Base-by-base conservation (phyloP, 2,888 invertebrate genomes). In the Nomada ferruginata region DNA sequence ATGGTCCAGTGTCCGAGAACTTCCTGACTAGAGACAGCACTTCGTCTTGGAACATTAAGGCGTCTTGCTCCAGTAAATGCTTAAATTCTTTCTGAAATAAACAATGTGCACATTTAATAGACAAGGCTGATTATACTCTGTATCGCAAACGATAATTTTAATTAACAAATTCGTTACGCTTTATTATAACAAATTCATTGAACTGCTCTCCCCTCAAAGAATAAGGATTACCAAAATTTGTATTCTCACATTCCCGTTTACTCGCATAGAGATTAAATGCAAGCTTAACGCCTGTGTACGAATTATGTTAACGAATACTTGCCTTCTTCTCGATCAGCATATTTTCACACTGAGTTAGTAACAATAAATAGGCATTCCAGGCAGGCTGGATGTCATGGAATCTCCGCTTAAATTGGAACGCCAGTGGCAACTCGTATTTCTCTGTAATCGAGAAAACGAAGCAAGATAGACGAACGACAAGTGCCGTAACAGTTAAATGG, bases 341-440 rank as follows among this genome's bases (percentile, higher is more conserved):
- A 88, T 96, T 96, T 87, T 97, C 97, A 0, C 97, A 96, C 84
- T 97, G 96, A 72, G 95, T 95, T 15, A 98, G 94, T 18, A 95
- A 93, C 64, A 95, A 94, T 68, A 97, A 94, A 94, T 98, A 98
- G 2, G 95, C 95, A 47, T 95, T 91, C 98, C 98, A 98, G 60
- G 95, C 93, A 0, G 93, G 90, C 2, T 95, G 95, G 66, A 97
- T 95, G 69, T 95, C 95, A 86, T 95, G 95, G 82, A 96, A 94
- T 66, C 94, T 94, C 11, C 94, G 93, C 23, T 94, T 91, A 93
- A 96, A 95, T 80, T 96, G 95, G 15, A 95, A 94, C 60, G 96
- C 94, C 71, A 97, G 93, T 71, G 96, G 95, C 0, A 97, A 96
- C 85, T 96, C 96, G 92, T 97, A 97, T 91, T 97, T 97, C 78